These are phyloP conservation scores for Nymphicus hollandicus DNA, from an alignment of 2,113 vertebrate genomes.

Conservation along the genomic window DNA sequence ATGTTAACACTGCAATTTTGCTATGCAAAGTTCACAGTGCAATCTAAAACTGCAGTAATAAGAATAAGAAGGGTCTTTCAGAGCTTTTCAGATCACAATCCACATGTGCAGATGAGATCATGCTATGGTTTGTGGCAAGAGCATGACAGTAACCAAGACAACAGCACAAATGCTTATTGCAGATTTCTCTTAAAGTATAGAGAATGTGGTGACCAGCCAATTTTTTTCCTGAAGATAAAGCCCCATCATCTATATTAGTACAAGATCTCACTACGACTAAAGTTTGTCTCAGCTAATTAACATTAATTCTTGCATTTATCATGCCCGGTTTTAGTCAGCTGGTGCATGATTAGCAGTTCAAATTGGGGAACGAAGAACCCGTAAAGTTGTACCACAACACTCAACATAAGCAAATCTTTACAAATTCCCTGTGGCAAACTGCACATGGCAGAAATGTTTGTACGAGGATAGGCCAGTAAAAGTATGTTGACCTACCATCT, in stretches of 20 bases:
- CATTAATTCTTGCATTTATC: background rate
- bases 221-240: background rate
- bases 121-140: background rate
- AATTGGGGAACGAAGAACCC: background rate
- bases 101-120: background rate
- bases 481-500: background rate
- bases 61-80: background rate
- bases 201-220: background rate
- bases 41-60: background rate
- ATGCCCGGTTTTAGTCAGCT: background rate
- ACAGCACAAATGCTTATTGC: background rate
- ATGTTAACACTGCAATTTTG: background rate
- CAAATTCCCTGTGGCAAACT: background rate
- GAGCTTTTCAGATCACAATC: background rate
- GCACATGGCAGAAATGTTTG: background rate
- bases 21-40: background rate
- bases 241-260: background rate
- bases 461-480: background rate
- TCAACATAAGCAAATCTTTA: background rate
- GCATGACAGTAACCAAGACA: slow-evolving; percentile 1
- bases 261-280: background rate
- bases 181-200: background rate
- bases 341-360: background rate
- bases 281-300: background rate
- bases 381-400: background rate